phyloP scores from a whole-genome alignment of 23 tunicate genomes.

The Phallusia fumigata region DNA sequence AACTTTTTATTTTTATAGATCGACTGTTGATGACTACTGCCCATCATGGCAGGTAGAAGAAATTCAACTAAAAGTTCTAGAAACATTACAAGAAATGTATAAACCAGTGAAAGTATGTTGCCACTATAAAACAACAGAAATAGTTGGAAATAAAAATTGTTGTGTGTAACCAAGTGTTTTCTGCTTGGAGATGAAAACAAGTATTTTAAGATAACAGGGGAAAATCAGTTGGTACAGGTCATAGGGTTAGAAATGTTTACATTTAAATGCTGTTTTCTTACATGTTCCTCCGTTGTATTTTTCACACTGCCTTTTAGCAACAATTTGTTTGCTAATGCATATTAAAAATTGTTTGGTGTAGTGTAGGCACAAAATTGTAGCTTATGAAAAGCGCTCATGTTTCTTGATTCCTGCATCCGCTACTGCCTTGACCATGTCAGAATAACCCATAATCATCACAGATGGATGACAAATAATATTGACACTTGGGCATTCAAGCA shows the following conservation, averaged over 20 bases:
- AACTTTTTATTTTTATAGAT: slow-evolving; percentile 25
- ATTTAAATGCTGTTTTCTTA: background rate
- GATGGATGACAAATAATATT: too few species aligned
- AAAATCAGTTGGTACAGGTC: background rate
- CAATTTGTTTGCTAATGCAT: background rate
- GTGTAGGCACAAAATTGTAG: too few species aligned
- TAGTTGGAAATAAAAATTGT: too few species aligned
- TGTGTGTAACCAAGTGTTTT: too few species aligned
- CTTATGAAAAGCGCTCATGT: too few species aligned
- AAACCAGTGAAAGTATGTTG: background rate
- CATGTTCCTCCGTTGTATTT: background rate
- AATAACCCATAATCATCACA: too few species aligned
- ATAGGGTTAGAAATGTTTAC: background rate
- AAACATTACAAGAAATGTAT: slow-evolving; percentile 9
- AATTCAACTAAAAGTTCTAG: slow-evolving; percentile 13
- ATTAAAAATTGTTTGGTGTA: too few species aligned
- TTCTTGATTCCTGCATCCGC: too few species aligned
- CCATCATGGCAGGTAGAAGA: slow-evolving; percentile 41
- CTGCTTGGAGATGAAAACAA: too few species aligned
- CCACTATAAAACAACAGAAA: background rate
- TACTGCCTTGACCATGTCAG: too few species aligned
- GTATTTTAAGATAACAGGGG: too few species aligned
- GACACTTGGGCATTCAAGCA: too few species aligned
- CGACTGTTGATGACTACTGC: slow-evolving; percentile 55
- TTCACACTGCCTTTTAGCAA: background rate